Evolutionary conservation across 2,113 vertebrate species (phyloP), one percentile per base, ranked within the genome.

Genomic region (human): DNA sequence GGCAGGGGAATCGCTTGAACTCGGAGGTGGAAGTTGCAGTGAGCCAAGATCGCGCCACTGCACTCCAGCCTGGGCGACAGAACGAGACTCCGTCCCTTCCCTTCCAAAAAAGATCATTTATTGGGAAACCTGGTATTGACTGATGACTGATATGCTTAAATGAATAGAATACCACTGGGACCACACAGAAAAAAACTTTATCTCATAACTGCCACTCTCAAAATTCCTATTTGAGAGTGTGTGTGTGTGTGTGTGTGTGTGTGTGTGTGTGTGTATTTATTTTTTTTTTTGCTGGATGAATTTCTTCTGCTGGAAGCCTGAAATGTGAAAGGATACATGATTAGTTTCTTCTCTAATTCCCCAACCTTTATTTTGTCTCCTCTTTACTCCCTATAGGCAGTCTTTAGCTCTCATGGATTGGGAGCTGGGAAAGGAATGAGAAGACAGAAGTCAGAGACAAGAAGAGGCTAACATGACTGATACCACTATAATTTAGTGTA

Each of bases 291-390:
- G 32, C n/a, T 96, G 43, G 18, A 59, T 73, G 43, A 75, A 85
- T 94, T 96, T 23, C 5, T 89, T 22, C 48, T 93, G 32, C 57
- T 95, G 70, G 86, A 97, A 95, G 40, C 27, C 43, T 88, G 30
- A 6, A 6, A 2, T 30, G 8, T 64, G 55, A 82, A 97, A 73
- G 20, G 22, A 2, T 40, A n/a, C 10, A 66, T 32, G 32, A 81
- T 66, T 11, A 38, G 45, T n/a, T 88, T 90, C 70, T 86, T 93
- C 20, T 78, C 10, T 97, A 83, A 90, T 97, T 85, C 66, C 35
- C 84, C 59, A 93, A 27, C 32, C 18, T 72, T 35, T 90, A 0
- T 89, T 97, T 95, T 90, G 22, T 95, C 11, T 93, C 40, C 61
- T 87, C 68, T 93, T 95, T 80, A 73, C 5, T 95, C 61, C 32